A percentile compares a stretch with the other conserved stretches of the same genome.
These are phyloP conservation scores for Clanis bilineata DNA, from an alignment of 2,888 invertebrate genomes.

Conservation along the genomic window DNA sequence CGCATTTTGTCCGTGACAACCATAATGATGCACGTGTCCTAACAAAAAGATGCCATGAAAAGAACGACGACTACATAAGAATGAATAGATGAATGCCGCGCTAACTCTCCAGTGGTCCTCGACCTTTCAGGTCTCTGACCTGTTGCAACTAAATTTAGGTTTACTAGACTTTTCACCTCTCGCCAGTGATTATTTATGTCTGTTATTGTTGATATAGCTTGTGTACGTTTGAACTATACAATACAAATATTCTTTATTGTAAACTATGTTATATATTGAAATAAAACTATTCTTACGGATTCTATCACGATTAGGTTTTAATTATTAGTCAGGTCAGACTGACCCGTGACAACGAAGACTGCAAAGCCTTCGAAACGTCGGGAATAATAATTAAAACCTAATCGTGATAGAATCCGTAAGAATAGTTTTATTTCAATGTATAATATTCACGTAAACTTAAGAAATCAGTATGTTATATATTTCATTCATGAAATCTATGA, in stretches of 20 bases:
- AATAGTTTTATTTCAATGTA: too few species aligned
- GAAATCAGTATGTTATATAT: too few species aligned
- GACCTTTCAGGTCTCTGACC: constrained; percentile 46
- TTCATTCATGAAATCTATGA: neutral
- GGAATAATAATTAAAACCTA: too few species aligned
- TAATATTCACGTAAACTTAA: too few species aligned
- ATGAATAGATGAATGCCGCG: constrained; percentile 44
- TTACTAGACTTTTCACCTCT: constrained; percentile 8
- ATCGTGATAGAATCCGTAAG: too few species aligned
- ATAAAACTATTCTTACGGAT: too few species aligned
- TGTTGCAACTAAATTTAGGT: constrained; percentile 18
- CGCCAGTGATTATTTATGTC: constrained; percentile 17
- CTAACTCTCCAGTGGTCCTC: constrained; percentile 43
- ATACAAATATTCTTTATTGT: too few species aligned
- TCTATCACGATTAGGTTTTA: too few species aligned
- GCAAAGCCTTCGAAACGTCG: too few species aligned
- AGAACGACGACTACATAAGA: constrained; percentile 32
- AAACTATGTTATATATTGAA: too few species aligned
- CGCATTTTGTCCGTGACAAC: constrained; percentile 43
- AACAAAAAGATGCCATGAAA: constrained; percentile 34
- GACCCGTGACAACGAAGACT: too few species aligned
- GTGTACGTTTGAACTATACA: neutral
- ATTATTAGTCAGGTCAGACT: too few species aligned
- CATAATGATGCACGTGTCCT: constrained; percentile 50
- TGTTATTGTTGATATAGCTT: constrained; percentile 13